A percentile compares a stretch with the other conserved stretches of the same genome.
phyloP scores from a whole-genome alignment of 2,113 vertebrate genomes.

The Chroicocephalus ridibundus region DNA sequence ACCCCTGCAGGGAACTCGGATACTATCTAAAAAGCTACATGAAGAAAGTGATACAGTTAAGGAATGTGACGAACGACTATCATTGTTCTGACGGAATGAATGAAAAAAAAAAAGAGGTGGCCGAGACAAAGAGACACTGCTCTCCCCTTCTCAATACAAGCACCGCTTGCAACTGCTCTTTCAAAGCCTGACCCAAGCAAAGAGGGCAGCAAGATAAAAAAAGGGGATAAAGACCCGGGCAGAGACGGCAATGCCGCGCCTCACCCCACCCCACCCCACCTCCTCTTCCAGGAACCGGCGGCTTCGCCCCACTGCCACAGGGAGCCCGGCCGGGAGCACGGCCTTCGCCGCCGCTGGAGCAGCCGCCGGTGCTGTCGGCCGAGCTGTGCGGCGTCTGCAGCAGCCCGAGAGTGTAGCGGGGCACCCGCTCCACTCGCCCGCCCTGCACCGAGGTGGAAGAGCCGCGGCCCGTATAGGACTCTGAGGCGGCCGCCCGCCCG shows the following conservation, averaged over 20 bases:
- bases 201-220: fast-evolving
- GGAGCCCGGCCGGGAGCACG: too few species aligned
- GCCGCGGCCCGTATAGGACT: background rate
- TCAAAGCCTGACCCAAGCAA: background rate
- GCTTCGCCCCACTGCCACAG: background rate
- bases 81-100: background rate
- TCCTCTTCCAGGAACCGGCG: background rate
- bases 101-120: background rate
- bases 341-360: background rate
- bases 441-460: background rate
- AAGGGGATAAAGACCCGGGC: fast-evolving
- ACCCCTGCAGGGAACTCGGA: background rate
- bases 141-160: fast-evolving
- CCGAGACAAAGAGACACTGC: fast-evolving
- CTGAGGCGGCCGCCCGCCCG: fast-evolving
- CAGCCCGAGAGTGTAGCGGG: slow-evolving; percentile 34
- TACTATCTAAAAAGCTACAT: background rate
- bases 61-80: background rate
- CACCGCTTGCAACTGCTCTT: background rate
- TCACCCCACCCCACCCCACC: background rate
- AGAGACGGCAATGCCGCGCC: background rate
- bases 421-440: background rate
- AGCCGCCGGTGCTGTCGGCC: background rate
- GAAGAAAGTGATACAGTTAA: background rate
- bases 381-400: slow-evolving; percentile 32